Percentiles rank a stretch among this genome's conserved stretches.
Conservation (phyloP, 2,797 vertebrate genomes). For the Oryzias dopingdopingensis region DNA sequence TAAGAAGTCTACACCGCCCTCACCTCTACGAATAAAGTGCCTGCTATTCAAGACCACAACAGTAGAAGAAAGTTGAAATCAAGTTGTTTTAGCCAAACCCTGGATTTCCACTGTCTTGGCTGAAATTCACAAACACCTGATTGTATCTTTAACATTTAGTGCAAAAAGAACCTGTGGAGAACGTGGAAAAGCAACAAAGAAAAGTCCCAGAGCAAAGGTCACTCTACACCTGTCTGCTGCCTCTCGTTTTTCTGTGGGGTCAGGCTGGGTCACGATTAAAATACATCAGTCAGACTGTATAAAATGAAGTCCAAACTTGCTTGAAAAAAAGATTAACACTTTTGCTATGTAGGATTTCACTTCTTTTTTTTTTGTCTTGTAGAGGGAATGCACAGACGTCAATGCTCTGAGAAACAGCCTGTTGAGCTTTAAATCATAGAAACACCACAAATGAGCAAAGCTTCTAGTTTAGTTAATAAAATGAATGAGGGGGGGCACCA, state of each 20-base stretch:
- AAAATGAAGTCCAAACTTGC: too few relatives aligned
- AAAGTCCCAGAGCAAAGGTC: conserved; percentile 38
- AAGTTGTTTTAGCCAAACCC: conserved; percentile 57
- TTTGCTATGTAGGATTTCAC: too few relatives aligned
- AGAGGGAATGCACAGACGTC: too few relatives aligned
- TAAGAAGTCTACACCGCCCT: conserved; percentile 45
- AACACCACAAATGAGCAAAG: too few relatives aligned
- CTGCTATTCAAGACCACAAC: conserved; percentile 44
- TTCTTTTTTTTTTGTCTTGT: too few relatives aligned
- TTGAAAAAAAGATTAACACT: too few relatives aligned
- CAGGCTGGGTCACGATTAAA: too few relatives aligned
- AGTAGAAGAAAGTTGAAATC: conserved; percentile 39
- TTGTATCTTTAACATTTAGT: conserved; percentile 76
- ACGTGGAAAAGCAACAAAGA: conserved; percentile 40
- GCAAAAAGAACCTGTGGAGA: conserved; percentile 67
- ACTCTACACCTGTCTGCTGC: conserved; percentile 16
- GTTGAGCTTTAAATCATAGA: too few relatives aligned
- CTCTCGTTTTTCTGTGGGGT: background rate
- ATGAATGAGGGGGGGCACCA: too few relatives aligned
- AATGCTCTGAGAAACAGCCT: too few relatives aligned
- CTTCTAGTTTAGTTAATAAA: too few relatives aligned
- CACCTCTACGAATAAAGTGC: conserved; percentile 68
- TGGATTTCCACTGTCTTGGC: conserved; percentile 54
- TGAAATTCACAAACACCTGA: conserved; percentile 67
- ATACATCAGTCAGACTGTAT: too few relatives aligned